Percentiles rank a stretch among this genome's conserved stretches.
phyloP scores from a whole-genome alignment of 2,797 vertebrate species.

The Pseudochirops cupreus region DNA sequence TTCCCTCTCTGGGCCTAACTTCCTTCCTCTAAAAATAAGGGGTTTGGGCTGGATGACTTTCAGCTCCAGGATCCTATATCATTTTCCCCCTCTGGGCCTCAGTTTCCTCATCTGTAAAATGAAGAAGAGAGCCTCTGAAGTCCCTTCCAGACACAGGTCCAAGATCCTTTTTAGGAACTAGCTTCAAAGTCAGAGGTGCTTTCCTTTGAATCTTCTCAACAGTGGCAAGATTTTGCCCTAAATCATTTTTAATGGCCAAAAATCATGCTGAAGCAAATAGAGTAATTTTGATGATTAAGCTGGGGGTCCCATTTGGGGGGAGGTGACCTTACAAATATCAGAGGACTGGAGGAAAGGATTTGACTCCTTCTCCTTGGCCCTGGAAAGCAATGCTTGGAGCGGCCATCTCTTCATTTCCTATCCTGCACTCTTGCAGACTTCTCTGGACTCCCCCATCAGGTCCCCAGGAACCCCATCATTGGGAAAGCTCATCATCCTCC shows the following conservation, averaged over 20 bases:
- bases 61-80: no score
- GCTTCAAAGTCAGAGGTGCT: not conserved
- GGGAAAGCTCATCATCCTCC: not conserved
- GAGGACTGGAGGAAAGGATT: not conserved
- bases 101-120: not conserved
- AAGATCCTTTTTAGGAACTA: not conserved
- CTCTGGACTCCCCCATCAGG: not conserved
- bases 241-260: conserved; percentile 7
- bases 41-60: no score
- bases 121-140: not conserved
- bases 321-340: not conserved
- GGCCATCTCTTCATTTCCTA: not conserved
- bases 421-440: not conserved
- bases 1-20: not conserved
- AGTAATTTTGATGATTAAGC: conserved; percentile 20
- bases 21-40: no score
- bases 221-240: conserved; percentile 8
- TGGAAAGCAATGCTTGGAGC: not conserved
- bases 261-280: not conserved
- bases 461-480: not conserved
- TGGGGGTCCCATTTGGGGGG: accelerated
- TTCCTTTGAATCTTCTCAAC: conserved; percentile 8
- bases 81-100: not conserved
- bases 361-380: not conserved
- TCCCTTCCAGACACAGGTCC: not conserved